These are phyloP conservation scores for Eospalax fontanierii DNA, from an alignment of 2,797 vertebrate genomes.

Conservation along the genomic window DNA sequence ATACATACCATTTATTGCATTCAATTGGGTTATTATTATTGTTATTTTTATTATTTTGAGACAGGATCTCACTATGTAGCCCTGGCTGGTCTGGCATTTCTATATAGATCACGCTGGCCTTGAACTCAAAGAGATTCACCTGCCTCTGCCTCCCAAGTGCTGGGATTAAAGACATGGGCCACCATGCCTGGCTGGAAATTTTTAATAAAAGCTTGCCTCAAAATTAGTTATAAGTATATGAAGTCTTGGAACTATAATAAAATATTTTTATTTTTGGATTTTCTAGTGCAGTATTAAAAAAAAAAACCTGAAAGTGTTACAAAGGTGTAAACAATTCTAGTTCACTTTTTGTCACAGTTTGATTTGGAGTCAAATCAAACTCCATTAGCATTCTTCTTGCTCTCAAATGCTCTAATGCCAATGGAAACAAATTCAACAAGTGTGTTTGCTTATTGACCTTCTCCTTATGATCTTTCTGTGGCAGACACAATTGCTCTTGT, in stretches of 20 bases:
- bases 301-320: background rate
- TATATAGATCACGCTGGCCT: too few relatives aligned
- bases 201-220: background rate
- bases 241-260: background rate
- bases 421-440: background rate
- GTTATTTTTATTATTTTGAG: too few relatives aligned
- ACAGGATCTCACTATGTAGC: too few relatives aligned
- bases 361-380: background rate
- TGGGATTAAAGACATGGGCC: too few relatives aligned
- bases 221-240: background rate
- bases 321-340: background rate
- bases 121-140: too few relatives aligned
- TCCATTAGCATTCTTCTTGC: background rate
- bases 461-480: background rate
- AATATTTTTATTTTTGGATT: constrained; percentile 48
- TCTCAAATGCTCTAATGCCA: background rate
- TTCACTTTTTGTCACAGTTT: background rate
- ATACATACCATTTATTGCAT: background rate
- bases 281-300: constrained; percentile 1
- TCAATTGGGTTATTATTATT: background rate
- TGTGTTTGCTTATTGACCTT: background rate
- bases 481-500: background rate
- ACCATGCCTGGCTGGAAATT: background rate
- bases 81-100: too few relatives aligned
- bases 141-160: too few relatives aligned